phyloP scores from a whole-genome alignment of 1,140 invertebrate genomes.

The Drosophila lowei region DNA sequence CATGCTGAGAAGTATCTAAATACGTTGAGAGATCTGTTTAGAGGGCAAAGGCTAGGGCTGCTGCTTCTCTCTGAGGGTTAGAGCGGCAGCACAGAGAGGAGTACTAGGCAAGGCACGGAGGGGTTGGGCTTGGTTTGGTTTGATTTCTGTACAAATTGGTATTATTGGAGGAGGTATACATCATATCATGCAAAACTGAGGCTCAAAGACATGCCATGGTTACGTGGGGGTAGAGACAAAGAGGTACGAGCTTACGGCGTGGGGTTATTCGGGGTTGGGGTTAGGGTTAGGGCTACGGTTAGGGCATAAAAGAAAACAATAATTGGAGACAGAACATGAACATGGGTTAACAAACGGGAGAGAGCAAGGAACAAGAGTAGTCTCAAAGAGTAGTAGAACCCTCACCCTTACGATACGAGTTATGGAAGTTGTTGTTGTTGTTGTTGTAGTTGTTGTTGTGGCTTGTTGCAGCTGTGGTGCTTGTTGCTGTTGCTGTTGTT shows the following conservation, averaged over 20 bases:
- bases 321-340: constrained; percentile 25
- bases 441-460: constrained; percentile 26
- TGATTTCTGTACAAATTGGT: constrained; percentile 25
- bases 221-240: constrained; percentile 22
- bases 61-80: constrained; percentile 1
- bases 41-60: not conserved
- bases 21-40: constrained; percentile 15
- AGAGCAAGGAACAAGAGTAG: constrained; percentile 24
- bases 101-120: constrained; percentile 5
- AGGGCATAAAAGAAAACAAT: constrained; percentile 30
- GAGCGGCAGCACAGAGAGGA: constrained; percentile 9
- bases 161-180: not conserved
- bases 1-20: constrained; percentile 30
- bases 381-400: constrained; percentile 48
- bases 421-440: constrained; percentile 68
- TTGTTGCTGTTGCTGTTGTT: constrained; percentile 40
- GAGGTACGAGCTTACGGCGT: constrained; percentile 36
- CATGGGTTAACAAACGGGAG: constrained; percentile 30
- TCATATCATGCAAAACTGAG: constrained; percentile 31
- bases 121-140: too few relatives aligned
- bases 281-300: constrained; percentile 20
- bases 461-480: constrained; percentile 43
- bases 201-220: constrained; percentile 24
- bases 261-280: constrained; percentile 25
- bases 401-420: constrained; percentile 81